Percentiles rank a stretch among this genome's conserved stretches.
These are phyloP conservation scores for Carassius auratus DNA, from an alignment of 2,113 vertebrate species.

Conservation along the genomic window DNA sequence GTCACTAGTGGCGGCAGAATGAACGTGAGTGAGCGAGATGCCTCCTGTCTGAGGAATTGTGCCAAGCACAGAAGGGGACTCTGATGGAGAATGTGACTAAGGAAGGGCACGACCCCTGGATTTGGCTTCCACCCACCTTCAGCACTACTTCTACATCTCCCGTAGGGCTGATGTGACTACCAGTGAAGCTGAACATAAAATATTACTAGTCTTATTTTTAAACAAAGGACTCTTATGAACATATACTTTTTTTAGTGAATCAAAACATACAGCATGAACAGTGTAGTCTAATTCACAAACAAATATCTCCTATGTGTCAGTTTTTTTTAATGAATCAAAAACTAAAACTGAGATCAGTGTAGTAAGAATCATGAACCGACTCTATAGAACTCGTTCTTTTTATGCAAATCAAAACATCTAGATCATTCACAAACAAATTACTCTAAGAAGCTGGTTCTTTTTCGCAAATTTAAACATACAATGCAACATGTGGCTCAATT, in stretches of 20 bases:
- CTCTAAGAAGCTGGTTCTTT: not conserved
- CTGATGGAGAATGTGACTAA: slow-evolving; percentile 17
- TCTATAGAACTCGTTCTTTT: not conserved
- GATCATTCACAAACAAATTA: no score
- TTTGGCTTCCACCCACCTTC: not conserved
- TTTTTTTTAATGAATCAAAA: not conserved
- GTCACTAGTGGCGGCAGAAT: not conserved
- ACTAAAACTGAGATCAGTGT: not conserved
- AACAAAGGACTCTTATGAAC: not conserved
- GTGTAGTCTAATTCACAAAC: not conserved
- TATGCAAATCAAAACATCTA: no score
- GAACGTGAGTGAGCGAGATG: slow-evolving; percentile 8
- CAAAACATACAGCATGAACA: not conserved
- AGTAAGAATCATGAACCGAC: not conserved
- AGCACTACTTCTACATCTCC: not conserved
- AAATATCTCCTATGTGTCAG: not conserved
- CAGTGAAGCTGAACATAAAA: not conserved
- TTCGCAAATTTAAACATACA: not conserved
- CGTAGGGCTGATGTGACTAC: not conserved
- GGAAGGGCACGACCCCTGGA: not conserved
- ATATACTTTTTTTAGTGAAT: not conserved
- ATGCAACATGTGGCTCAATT: not conserved
- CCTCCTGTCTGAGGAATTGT: not conserved
- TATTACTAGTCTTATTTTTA: not conserved
- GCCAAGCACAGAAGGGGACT: slow-evolving; percentile 21